Conservation (phyloP, 2,797 vertebrate species). For the Gadopsis bispinosus region DNA sequence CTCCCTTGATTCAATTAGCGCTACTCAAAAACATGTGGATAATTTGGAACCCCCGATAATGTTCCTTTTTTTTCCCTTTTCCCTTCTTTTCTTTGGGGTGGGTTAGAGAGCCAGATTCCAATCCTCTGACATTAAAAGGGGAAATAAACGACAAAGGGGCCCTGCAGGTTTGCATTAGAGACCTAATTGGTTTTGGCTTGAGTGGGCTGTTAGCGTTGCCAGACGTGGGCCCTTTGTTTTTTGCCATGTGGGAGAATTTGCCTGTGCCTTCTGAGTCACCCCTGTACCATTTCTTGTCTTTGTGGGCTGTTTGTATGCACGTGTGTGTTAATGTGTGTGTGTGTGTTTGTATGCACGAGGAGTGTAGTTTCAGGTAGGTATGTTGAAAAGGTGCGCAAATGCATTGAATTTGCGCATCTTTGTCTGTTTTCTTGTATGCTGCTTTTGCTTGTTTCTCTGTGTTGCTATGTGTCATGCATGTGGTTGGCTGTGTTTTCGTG, state of each 20-base stretch:
- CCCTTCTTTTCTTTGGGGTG: conserved; percentile 70
- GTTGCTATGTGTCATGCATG: conserved; percentile 59
- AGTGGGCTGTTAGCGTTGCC: conserved; percentile 74
- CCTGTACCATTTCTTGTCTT: conserved; percentile 23
- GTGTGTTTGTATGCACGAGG: not conserved
- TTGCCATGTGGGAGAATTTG: conserved; percentile 82
- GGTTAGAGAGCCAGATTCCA: conserved; percentile 82
- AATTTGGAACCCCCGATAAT: conserved; percentile 75
- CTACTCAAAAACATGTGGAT: conserved; percentile 77
- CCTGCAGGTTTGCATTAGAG: conserved; percentile 86
- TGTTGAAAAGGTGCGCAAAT: not conserved
- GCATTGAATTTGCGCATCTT: not conserved
- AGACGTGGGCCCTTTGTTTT: conserved; percentile 77
- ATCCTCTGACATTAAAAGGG: conserved; percentile 86
- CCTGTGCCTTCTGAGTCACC: conserved; percentile 64
- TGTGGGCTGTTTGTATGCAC: conserved; percentile 8
- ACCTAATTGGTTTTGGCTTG: conserved; percentile 88
- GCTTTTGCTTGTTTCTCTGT: conserved; percentile 26
- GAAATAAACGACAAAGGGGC: conserved; percentile 86
- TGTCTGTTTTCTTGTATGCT: not conserved
- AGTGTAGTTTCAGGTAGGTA: not conserved
- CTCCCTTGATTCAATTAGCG: conserved; percentile 77
- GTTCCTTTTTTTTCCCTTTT: conserved; percentile 67
- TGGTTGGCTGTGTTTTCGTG: conserved; percentile 60
- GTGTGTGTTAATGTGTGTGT: not conserved